Conservation (phyloP, 1,140 invertebrate genomes). For the Laupala kohalensis region DNA sequence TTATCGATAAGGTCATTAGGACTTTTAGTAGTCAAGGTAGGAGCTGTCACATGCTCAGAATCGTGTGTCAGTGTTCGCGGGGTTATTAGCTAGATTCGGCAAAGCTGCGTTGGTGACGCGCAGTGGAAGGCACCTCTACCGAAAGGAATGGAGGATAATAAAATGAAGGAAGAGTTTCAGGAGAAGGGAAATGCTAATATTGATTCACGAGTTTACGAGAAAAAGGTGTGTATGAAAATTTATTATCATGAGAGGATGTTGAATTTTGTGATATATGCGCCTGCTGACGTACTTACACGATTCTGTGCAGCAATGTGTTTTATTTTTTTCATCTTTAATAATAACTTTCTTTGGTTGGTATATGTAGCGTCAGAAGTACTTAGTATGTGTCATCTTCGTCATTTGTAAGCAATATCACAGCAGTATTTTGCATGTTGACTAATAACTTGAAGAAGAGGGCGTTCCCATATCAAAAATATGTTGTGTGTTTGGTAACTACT, state of each 20-base stretch:
- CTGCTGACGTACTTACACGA: too few relatives aligned
- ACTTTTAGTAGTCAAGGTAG: neutral
- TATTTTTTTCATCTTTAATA: neutral
- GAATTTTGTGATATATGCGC: neutral
- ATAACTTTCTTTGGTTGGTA: too few relatives aligned
- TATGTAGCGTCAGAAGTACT: neutral
- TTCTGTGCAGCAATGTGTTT: neutral
- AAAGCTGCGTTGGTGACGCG: neutral
- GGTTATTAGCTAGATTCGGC: neutral
- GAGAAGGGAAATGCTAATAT: conserved; percentile 10
- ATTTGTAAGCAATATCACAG: neutral
- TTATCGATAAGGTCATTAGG: neutral
- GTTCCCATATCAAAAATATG: too few relatives aligned
- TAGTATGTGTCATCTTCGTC: neutral
- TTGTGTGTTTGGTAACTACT: neutral
- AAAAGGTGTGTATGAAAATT: conserved; percentile 4
- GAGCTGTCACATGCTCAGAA: neutral
- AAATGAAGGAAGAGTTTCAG: neutral
- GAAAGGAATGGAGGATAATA: conserved; percentile 4
- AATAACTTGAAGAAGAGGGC: too few relatives aligned
- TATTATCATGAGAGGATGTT: too few relatives aligned
- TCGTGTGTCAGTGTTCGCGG: too few relatives aligned
- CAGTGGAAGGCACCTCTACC: neutral
- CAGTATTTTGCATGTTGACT: too few relatives aligned
- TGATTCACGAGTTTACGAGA: neutral